Evolutionary conservation across 2,797 vertebrate genomes (phyloP).

Genomic region (Myotis planiceps): DNA sequence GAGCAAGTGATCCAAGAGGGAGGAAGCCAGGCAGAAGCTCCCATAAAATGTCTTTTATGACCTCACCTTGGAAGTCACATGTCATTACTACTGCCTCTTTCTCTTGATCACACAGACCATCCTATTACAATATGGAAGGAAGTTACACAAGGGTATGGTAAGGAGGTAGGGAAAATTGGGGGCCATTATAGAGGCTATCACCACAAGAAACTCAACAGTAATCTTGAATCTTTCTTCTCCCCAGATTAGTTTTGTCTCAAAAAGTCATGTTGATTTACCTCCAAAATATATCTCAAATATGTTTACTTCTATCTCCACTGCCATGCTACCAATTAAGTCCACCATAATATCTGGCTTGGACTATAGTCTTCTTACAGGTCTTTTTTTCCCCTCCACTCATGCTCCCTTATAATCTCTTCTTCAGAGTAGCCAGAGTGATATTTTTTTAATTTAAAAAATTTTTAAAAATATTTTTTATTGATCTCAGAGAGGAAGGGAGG

Average conservation of each 20-base stretch:
- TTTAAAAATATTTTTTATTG: too few species aligned
- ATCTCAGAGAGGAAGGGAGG: too few species aligned
- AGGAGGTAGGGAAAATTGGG: not conserved
- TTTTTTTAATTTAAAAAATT: too few species aligned
- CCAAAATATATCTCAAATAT: not conserved
- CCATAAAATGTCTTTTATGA: not conserved
- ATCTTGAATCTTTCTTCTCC: not conserved
- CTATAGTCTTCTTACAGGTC: not conserved
- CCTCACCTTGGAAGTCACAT: not conserved
- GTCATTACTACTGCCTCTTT: not conserved
- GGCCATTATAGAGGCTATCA: not conserved
- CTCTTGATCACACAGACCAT: too few species aligned
- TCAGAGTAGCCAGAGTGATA: not conserved
- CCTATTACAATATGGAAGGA: not conserved
- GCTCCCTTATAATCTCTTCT: not conserved
- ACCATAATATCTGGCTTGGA: not conserved
- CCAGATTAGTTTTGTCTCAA: not conserved
- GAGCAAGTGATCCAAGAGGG: not conserved
- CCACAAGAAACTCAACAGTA: not conserved
- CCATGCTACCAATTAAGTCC: not conserved
- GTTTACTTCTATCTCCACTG: not conserved
- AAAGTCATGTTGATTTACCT: not conserved
- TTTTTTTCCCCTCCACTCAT: not conserved
- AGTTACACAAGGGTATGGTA: not conserved
- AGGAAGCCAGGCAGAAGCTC: not conserved